Evolutionary conservation across 2,888 invertebrate species (phyloP).

Genomic region (Acholoe squamosa): DNA sequence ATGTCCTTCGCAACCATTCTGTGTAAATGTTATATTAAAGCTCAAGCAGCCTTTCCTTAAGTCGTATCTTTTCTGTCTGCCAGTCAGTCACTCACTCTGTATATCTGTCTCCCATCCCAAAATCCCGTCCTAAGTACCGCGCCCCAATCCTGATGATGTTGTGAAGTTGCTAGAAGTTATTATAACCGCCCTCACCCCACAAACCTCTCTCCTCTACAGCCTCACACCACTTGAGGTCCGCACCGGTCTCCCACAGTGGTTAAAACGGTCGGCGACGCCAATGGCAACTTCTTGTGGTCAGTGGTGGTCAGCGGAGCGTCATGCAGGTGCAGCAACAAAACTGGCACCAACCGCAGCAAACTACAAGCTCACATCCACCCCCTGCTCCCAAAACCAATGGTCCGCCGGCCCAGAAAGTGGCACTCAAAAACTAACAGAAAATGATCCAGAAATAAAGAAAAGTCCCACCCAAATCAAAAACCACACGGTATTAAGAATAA

Average conservation of each 20-base stretch:
- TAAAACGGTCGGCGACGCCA: background rate
- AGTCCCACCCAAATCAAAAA: background rate
- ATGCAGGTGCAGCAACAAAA: background rate
- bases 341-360: constrained; percentile 5
- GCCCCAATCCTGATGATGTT: background rate
- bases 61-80: background rate
- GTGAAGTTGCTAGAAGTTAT: background rate
- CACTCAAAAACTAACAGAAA: no score
- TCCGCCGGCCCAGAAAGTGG: background rate
- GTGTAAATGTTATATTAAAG: no score
- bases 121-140: background rate
- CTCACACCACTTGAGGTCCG: constrained; percentile 1
- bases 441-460: background rate
- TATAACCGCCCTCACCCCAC: background rate
- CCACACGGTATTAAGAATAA: background rate
- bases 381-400: background rate
- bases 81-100: background rate
- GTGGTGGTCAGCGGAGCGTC: constrained; percentile 46
- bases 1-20: no score
- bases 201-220: background rate
- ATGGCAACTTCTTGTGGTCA: constrained; percentile 37
- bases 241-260: background rate
- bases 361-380: background rate
- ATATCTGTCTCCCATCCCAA: background rate
- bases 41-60: background rate